These are phyloP conservation scores for Charadrius vociferus DNA, from an alignment of 2,113 vertebrate species.

Conservation along the genomic window DNA sequence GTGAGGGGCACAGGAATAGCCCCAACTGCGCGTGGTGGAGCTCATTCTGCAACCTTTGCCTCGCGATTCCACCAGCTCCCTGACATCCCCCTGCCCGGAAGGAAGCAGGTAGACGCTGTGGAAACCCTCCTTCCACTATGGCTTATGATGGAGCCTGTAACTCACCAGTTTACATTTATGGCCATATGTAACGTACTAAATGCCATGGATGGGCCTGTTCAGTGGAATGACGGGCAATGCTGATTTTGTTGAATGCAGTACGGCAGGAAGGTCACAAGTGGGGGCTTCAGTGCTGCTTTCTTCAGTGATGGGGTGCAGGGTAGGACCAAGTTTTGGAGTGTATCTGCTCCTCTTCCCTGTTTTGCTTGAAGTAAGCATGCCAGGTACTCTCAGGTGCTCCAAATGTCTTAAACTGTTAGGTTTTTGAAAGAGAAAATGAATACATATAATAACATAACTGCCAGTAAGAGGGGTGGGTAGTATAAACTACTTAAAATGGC, in stretches of 20 bases:
- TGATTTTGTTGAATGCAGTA: rapidly evolving
- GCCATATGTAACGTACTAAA: background rate
- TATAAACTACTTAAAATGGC: background rate
- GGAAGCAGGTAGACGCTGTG: background rate
- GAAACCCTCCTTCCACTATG: background rate
- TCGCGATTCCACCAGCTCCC: too few relatives aligned
- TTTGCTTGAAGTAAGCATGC: background rate
- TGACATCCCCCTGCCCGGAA: background rate
- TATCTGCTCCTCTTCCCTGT: background rate
- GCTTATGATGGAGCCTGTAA: background rate
- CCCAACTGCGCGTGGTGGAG: rapidly evolving
- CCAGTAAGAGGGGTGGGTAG: background rate
- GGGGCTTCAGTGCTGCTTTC: background rate
- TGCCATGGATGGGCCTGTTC: background rate
- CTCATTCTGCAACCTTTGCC: background rate
- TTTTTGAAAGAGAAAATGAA: background rate
- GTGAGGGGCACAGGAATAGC: background rate
- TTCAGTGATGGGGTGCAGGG: background rate
- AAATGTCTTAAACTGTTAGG: background rate
- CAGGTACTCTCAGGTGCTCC: background rate
- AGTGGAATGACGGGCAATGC: too few relatives aligned
- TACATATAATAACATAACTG: background rate
- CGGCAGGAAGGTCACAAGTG: background rate
- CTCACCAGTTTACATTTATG: background rate
- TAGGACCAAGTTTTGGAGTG: background rate